A percentile compares a stretch with the other conserved stretches of the same genome.
These are phyloP conservation scores for Potorous gilbertii DNA, from an alignment of 2,797 vertebrate species.

Conservation along the genomic window DNA sequence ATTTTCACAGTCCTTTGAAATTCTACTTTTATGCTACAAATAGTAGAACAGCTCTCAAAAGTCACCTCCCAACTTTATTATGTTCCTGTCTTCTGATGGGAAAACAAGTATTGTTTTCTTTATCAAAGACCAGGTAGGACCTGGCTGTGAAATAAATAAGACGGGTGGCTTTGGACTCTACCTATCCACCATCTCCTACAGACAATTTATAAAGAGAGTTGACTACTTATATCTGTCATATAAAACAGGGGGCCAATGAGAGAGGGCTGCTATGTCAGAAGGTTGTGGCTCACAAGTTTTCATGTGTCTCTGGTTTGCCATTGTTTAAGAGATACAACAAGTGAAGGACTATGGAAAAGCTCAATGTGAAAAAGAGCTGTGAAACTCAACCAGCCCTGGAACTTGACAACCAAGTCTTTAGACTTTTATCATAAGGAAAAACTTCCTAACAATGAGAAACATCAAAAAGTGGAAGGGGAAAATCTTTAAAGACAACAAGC, in stretches of 20 bases:
- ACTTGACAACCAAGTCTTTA: not conserved
- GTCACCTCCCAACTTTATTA: not conserved
- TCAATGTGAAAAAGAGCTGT: not conserved
- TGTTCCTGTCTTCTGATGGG: conserved; percentile 16
- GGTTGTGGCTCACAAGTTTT: not conserved
- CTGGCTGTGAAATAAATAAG: conserved; percentile 1
- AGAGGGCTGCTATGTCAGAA: not conserved
- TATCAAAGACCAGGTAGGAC: not conserved
- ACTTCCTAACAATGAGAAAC: not conserved
- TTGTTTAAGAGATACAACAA: not conserved
- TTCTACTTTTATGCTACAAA: not conserved
- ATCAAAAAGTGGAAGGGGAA: not conserved
- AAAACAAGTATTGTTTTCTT: not conserved
- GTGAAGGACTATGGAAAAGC: not conserved
- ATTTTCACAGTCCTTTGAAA: not conserved
- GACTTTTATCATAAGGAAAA: not conserved
- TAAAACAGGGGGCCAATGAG: not conserved
- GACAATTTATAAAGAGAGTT: not conserved
- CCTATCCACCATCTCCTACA: not conserved
- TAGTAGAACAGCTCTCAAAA: not conserved
- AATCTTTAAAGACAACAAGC: not conserved
- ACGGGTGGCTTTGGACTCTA: not conserved
- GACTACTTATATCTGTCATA: not conserved
- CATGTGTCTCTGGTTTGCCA: not conserved
- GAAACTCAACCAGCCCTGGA: not conserved